Base-by-base conservation (phyloP, 2,888 invertebrate genomes). In the Crossocerus cetratus region DNA sequence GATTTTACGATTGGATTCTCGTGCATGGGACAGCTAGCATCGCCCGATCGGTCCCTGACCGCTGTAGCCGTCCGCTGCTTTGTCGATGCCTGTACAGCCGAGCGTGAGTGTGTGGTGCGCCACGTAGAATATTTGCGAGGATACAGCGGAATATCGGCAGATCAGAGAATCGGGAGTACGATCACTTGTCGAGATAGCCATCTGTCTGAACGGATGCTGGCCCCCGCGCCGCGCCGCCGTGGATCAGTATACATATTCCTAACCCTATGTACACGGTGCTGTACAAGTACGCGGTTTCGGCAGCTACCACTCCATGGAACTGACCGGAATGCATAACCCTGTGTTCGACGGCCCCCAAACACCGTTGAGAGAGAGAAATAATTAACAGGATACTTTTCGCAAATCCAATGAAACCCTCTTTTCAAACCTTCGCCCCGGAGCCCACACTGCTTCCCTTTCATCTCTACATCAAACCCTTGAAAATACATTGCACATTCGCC, bases 1-100 rank as follows among this genome's bases (percentile, higher is more conserved):
- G 71, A 72, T 83, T 83, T 83, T 83, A 83, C 81, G 78, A 81
- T 80, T 69, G 70, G 76, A 70, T 81, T 67, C 32, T 45, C 56
- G 62, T 61, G 55, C 43, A 60, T 57, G 57, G 66, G 55, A 69
- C 66, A 61, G 57, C 49, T 44, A 49, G 32, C 1, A 44, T 58
- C 64, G 53, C 54, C 64, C 13, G 54, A 32, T 54, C 57, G 66
- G 49, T 14, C 49, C 49, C 49, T n/a, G 49, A 32, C 32, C 32
- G 32, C 32, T 32, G 8, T 32, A 32, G 32, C 32, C 32, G 11
- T 16, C 14, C 49, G 16, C 16, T 16, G 16, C 49, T 74, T 72
- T 67, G 78, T 61, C 60, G 63, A 57, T 70, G 59, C 18, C 54
- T 43, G 21, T 45, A 53, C 14, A 44, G 11, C 49, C 42, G 14